Percentiles rank a stretch among this genome's conserved stretches.
Conservation (phyloP, 2,113 vertebrate genomes). For the Silurus asotus region DNA sequence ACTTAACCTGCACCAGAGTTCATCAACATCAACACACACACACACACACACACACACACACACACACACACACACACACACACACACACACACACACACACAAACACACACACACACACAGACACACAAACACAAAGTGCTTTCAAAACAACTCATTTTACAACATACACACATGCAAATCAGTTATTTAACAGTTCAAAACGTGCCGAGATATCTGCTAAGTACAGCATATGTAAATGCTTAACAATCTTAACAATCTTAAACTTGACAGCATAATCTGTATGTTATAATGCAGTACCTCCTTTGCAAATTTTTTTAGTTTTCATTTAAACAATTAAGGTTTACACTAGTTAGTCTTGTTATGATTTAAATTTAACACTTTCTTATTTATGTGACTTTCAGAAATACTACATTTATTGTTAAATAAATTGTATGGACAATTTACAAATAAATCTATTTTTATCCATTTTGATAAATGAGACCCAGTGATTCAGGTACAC, state of each 20-base stretch:
- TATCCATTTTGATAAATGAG: neutral
- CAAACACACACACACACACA: neutral
- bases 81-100: slow-evolving; percentile 9
- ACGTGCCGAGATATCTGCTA: neutral
- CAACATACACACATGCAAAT: neutral
- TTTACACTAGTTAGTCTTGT: neutral
- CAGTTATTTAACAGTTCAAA: neutral
- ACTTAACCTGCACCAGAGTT: neutral
- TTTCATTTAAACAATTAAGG: neutral
- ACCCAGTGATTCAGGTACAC: neutral
- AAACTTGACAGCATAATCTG: neutral
- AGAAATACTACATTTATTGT: neutral
- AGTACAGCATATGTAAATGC: neutral
- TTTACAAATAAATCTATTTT: neutral
- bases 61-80: neutral
- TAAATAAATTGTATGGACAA: neutral
- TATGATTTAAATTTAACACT: neutral
- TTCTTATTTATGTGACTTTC: neutral
- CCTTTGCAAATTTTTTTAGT: neutral
- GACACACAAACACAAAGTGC: neutral
- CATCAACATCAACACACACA: neutral
- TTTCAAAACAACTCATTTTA: neutral
- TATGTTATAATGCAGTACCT: neutral
- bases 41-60: slow-evolving; percentile 21
- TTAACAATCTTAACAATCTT: neutral